Conservation (phyloP, 2,888 invertebrate genomes). For the Himalopsyche japonica region DNA sequence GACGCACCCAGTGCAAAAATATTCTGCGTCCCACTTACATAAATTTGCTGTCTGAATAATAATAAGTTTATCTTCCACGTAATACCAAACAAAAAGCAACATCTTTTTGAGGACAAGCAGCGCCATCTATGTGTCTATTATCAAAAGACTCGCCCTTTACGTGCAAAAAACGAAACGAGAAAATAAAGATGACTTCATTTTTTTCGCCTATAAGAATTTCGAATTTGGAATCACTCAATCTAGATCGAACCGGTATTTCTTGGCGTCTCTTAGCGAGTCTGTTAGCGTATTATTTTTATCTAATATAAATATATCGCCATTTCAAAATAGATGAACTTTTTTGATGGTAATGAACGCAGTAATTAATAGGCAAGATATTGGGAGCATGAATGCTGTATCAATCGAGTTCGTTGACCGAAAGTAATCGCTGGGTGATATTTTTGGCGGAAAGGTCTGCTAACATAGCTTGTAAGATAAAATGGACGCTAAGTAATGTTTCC, state of each 20-base stretch:
- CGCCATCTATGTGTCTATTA: not conserved
- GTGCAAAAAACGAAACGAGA: not conserved
- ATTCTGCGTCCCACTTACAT: not conserved
- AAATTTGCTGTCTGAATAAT: not conserved
- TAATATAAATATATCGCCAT: not conserved
- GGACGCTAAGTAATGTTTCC: no score
- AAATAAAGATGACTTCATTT: constrained; percentile 1
- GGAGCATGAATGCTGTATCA: not conserved
- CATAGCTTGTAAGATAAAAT: no score
- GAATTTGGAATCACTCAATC: not conserved
- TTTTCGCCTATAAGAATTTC: not conserved
- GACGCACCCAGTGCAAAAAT: not conserved
- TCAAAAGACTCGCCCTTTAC: not conserved
- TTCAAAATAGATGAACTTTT: not conserved
- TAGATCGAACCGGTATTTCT: not conserved
- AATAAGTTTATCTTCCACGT: not conserved
- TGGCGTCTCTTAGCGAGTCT: not conserved
- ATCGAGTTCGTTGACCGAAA: not conserved
- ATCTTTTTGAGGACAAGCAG: not conserved
- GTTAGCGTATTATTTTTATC: not conserved
- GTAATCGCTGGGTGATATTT: not conserved
- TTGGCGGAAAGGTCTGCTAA: not conserved
- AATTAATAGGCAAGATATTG: not conserved
- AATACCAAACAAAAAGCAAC: not conserved
- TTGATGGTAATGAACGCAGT: not conserved